Evolutionary conservation across 2,113 vertebrate species (phyloP).

Genomic region (Felis chaus): DNA sequence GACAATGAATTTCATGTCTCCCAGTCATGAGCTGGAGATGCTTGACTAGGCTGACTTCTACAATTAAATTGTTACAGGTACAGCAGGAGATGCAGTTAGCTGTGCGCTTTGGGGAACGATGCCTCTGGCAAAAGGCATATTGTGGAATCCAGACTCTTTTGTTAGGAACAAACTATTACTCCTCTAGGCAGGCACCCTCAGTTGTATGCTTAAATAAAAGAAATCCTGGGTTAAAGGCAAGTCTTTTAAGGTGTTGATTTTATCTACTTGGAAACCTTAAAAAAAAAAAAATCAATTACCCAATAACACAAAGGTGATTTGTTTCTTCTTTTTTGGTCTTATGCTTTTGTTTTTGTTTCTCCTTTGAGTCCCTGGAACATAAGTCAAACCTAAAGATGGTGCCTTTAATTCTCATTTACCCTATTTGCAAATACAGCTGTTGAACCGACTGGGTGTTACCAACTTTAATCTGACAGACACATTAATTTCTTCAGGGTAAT

Average conservation of each 20-base stretch:
- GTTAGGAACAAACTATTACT: constrained; percentile 63
- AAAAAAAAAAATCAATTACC: not conserved
- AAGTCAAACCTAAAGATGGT: constrained; percentile 27
- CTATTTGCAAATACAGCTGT: constrained; percentile 3
- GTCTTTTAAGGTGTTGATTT: constrained; percentile 59
- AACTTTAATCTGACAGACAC: not conserved
- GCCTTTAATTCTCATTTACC: not conserved
- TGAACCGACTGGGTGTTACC: not conserved
- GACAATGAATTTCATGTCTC: constrained; percentile 99
- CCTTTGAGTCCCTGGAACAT: not conserved
- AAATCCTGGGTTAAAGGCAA: constrained; percentile 75
- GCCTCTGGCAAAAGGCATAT: constrained; percentile 81
- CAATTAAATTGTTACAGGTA: constrained; percentile 99
- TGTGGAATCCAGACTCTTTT: constrained; percentile 67
- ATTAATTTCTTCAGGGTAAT: constrained; percentile 16
- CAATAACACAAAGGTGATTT: not conserved
- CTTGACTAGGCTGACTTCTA: constrained; percentile 97
- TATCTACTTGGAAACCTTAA: constrained; percentile 50
- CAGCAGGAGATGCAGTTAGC: constrained; percentile 89
- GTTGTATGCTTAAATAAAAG: constrained; percentile 69
- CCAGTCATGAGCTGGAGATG: constrained; percentile 95
- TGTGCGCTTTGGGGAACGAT: constrained; percentile 85
- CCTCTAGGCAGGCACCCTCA: not conserved
- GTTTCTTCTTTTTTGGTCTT: not conserved
- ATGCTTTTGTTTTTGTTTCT: not conserved